Conservation (phyloP, 2,797 vertebrate species). For the Labroides dimidiatus region DNA sequence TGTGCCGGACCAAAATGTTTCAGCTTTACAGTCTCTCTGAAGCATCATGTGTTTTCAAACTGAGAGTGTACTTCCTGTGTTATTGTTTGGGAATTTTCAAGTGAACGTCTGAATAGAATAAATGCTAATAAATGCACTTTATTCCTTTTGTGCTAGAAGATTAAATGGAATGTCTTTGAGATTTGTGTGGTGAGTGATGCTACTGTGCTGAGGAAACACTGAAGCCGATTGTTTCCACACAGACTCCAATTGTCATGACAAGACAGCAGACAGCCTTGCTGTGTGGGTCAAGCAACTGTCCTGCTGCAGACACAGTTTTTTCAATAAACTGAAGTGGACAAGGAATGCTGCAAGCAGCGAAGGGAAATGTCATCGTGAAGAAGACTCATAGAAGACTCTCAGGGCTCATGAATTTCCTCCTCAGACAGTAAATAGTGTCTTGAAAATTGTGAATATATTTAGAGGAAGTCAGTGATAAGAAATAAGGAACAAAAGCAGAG, state of each 20-base stretch:
- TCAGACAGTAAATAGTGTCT: background rate
- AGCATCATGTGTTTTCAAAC: background rate
- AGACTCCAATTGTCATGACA: slow-evolving; percentile 67
- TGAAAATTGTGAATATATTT: background rate
- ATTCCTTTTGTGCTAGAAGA: no score
- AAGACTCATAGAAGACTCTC: slow-evolving; percentile 33
- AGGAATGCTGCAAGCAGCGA: slow-evolving; percentile 20
- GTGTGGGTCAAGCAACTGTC: slow-evolving; percentile 31
- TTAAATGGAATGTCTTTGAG: no score
- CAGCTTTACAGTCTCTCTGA: background rate
- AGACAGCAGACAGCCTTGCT: slow-evolving; percentile 39
- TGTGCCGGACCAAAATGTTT: slow-evolving; percentile 10
- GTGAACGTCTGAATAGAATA: no score
- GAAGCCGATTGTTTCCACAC: slow-evolving; percentile 49
- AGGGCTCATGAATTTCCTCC: slow-evolving; percentile 10
- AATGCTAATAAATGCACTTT: background rate
- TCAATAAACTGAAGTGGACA: slow-evolving; percentile 31
- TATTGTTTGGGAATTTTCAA: background rate
- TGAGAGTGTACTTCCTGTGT: background rate
- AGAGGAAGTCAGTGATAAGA: slow-evolving; percentile 34
- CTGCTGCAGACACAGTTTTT: slow-evolving; percentile 24
- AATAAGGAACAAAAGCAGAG: slow-evolving; percentile 34
- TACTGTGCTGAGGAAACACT: slow-evolving; percentile 37
- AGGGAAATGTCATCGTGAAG: slow-evolving; percentile 35
- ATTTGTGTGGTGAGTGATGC: slow-evolving; percentile 29